A percentile compares a stretch with the other conserved stretches of the same genome.
Evolutionary conservation across 2,113 vertebrate genomes (phyloP).

Genomic region (Oostethus manadensis): DNA sequence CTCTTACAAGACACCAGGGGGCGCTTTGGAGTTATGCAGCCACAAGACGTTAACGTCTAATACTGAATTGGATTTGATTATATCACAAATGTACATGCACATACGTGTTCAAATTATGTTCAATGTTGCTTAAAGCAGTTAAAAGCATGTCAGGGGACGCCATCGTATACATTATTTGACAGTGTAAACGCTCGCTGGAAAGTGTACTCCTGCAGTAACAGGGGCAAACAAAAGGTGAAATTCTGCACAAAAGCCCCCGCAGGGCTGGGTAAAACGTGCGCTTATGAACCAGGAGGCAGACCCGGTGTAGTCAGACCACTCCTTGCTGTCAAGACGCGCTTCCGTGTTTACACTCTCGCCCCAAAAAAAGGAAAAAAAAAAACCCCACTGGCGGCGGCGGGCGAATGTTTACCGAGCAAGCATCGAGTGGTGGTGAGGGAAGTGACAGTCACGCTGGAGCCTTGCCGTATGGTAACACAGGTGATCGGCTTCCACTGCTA

Average conservation of each 20-base stretch:
- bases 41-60: neutral
- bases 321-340: slow-evolving; percentile 52
- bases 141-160: neutral
- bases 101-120: neutral
- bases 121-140: neutral
- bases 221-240: neutral
- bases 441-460: slow-evolving; percentile 63
- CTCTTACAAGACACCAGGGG: slow-evolving; percentile 44
- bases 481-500: slow-evolving; percentile 61
- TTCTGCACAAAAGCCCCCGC: neutral
- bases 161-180: neutral
- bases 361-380: slow-evolving; percentile 40
- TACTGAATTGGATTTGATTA: neutral
- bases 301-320: slow-evolving; percentile 7
- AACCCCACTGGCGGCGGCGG: slow-evolving; percentile 39
- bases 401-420: slow-evolving; percentile 60
- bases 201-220: neutral
- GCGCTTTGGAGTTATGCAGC: slow-evolving; percentile 33
- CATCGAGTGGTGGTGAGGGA: slow-evolving; percentile 48
- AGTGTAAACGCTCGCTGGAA: no score
- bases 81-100: neutral
- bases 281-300: slow-evolving; percentile 42
- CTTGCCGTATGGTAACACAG: slow-evolving; percentile 62
- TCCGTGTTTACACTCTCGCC: slow-evolving; percentile 78
- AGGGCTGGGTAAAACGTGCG: slow-evolving; percentile 4